Base-by-base conservation (phyloP, 2,888 invertebrate genomes). In the Drosophila macrospina region DNA sequence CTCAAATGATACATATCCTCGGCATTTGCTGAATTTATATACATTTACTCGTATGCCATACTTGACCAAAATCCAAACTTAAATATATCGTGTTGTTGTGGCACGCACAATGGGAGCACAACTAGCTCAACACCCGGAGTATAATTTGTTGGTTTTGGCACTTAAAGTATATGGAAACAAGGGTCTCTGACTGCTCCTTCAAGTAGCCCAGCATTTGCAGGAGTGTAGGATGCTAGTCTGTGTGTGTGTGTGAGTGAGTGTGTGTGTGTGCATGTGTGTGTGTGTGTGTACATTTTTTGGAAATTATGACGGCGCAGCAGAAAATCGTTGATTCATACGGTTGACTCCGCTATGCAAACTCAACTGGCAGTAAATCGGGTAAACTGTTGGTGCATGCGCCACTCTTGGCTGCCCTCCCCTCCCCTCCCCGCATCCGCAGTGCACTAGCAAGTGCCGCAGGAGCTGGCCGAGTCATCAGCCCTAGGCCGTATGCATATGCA, bases 91-190 rank as follows among this genome's bases (percentile, higher is more conserved):
- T 42, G 51, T 60, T 51, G 51, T 36, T 42, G 59, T 37, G 63
- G 41, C 63, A 20, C 20, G 20, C 20, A 20, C 20, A 20, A 20
- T 20, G 20, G 20, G 20, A 2, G 41, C 54, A 59, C 66, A 52
- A 50, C 8, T 20, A 28, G n/a, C 16, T n/a, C 57, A 41, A 63
- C 20, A 59, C 51, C 76, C 68, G 67, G 70, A 81, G 73, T 74
- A 77, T 86, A 89, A 89, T 85, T 89, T 89, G 88, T 90, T 90
- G 88, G 78, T 82, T 88, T 81, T 89, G 78, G 50, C 89, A 88
- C 86, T 90, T 89, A 84, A 88, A 89, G 82, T 80, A 78, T 80
- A 41, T n/a, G 44, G 7, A 32, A 37, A 16, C n/a, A 39, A 32
- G 10, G 10, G 1, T 15, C 11, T 42, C 39, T 11, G 32, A 20